Conservation (phyloP, 2,113 vertebrate species). For the Nyctereutes procyonoides region DNA sequence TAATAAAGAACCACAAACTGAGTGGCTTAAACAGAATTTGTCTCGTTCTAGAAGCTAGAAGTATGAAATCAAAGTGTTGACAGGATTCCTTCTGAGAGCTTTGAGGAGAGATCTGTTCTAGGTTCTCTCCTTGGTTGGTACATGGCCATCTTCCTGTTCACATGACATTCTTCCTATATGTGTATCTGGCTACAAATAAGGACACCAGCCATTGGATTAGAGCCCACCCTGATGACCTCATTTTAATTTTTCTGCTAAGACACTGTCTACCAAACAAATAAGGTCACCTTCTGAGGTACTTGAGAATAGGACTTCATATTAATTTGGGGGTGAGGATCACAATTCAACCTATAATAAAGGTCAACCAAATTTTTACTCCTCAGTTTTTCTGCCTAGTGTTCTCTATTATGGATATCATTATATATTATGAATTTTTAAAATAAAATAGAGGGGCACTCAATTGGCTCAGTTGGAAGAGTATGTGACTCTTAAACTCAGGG, state of each 20-base stretch:
- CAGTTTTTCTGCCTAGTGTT: conserved; percentile 6
- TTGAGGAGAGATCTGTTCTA: neutral
- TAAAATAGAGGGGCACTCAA: neutral
- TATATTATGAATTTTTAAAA: neutral
- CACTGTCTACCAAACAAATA: neutral
- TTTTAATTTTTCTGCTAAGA: conserved; percentile 1
- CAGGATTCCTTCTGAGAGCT: neutral
- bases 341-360: neutral
- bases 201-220: neutral
- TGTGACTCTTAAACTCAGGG: neutral
- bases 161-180: neutral
- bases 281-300: neutral
- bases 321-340: neutral
- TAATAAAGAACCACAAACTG: neutral
- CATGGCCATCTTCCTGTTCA: neutral
- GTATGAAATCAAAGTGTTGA: neutral
- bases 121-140: neutral
- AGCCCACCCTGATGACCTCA: neutral
- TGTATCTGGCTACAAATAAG: neutral
- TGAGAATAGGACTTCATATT: neutral
- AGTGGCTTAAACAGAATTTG: neutral
- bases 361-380: neutral
- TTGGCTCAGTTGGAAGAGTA: neutral
- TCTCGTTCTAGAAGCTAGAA: neutral
- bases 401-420: neutral